These are phyloP conservation scores for Pteronura brasiliensis DNA, from an alignment of 2,113 vertebrate genomes.

Conservation along the genomic window DNA sequence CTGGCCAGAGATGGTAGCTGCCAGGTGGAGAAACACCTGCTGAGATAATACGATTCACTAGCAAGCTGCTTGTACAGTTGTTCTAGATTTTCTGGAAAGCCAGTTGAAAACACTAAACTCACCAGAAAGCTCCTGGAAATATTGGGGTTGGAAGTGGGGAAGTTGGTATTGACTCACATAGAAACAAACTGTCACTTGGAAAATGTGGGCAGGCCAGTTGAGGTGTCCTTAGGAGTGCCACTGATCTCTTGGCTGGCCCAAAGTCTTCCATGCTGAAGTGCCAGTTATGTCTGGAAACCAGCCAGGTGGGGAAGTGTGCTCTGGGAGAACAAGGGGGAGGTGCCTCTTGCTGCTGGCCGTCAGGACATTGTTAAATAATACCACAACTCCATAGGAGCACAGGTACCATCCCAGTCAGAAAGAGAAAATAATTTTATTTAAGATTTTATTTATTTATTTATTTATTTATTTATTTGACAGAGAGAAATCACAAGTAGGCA, in stretches of 20 bases:
- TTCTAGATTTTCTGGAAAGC: background rate
- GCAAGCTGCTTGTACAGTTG: background rate
- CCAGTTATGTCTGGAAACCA: background rate
- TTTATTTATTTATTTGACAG: too few species aligned
- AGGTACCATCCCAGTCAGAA: background rate
- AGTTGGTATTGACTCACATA: background rate
- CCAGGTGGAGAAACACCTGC: background rate
- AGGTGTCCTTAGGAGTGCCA: accelerated
- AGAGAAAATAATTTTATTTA: background rate
- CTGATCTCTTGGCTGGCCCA: accelerated
- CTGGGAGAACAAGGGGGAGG: background rate
- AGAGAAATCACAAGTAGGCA: too few species aligned
- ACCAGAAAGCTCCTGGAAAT: background rate
- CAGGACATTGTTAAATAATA: background rate
- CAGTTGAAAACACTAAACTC: background rate
- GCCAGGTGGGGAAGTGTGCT: accelerated
- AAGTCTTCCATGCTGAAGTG: background rate
- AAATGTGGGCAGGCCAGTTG: background rate
- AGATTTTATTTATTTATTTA: too few species aligned
- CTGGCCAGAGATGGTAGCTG: background rate
- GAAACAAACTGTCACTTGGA: background rate
- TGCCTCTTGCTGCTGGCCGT: background rate
- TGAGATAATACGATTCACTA: background rate
- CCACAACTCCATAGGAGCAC: background rate
- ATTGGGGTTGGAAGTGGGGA: accelerated